A percentile compares a stretch with the other conserved stretches of the same genome.
phyloP scores from a whole-genome alignment of 2,797 vertebrate species.

The Paedocypris micromegethes region DNA sequence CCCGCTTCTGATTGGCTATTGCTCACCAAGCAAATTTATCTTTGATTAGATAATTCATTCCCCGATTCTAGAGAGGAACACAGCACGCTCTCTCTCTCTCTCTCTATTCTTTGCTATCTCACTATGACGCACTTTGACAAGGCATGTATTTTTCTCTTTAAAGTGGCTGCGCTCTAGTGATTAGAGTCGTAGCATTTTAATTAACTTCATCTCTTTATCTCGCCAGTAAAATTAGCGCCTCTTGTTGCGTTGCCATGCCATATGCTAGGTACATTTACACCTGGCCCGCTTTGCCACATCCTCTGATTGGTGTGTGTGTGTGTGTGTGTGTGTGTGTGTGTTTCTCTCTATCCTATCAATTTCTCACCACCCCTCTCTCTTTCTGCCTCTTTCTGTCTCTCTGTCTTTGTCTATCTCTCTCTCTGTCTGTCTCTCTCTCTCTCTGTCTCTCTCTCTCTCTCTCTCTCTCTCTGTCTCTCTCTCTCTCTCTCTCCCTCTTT shows the following conservation, averaged over 20 bases:
- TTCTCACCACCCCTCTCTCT: background rate
- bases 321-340: constrained; percentile 6
- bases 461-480: background rate
- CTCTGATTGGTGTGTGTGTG: constrained; percentile 25
- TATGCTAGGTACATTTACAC: constrained; percentile 34
- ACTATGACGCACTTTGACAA: constrained; percentile 33
- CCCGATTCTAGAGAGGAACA: constrained; percentile 38
- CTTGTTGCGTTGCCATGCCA: constrained; percentile 26
- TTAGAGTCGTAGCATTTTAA: constrained; percentile 45
- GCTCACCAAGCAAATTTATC: constrained; percentile 44
- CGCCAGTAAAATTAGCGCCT: constrained; percentile 40
- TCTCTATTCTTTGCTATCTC: constrained; percentile 8
- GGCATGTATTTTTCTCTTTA: constrained; percentile 43
- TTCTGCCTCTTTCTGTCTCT: background rate
- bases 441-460: constrained; percentile 6
- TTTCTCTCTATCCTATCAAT: background rate
- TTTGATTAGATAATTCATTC: constrained; percentile 51
- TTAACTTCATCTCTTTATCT: constrained; percentile 45
- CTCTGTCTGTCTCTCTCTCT: too few relatives aligned
- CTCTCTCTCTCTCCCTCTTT: background rate
- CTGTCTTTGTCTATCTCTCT: too few relatives aligned
- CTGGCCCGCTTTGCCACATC: constrained; percentile 17
- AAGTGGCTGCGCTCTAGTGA: constrained; percentile 41
- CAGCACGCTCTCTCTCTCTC: constrained; percentile 36
- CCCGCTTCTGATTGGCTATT: constrained; percentile 44